Percentiles rank a stretch among this genome's conserved stretches.
These are phyloP conservation scores for Agrochola circellaris DNA, from an alignment of 2,888 invertebrate genomes.

Conservation along the genomic window DNA sequence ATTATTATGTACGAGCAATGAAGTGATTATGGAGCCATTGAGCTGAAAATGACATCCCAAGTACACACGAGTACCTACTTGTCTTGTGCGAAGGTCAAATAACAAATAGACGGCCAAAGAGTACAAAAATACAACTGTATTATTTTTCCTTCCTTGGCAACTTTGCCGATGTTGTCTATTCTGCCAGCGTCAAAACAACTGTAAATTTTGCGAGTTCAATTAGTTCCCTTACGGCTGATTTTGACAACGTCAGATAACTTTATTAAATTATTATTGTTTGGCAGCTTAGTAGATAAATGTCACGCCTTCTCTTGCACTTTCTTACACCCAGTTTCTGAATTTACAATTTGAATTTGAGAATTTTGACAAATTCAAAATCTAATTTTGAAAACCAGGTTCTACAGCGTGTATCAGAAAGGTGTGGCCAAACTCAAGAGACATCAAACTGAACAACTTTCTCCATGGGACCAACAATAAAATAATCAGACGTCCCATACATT, in stretches of 20 bases:
- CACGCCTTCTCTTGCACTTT: background rate
- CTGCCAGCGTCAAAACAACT: background rate
- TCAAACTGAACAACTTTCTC: background rate
- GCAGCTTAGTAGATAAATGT: background rate
- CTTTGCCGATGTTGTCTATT: too few species aligned
- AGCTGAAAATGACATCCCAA: background rate
- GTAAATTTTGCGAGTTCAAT: background rate
- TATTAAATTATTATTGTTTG: background rate
- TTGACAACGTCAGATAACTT: background rate
- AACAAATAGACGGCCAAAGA: too few species aligned
- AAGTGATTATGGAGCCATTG: constrained; percentile 12
- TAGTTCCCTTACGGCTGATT: background rate
- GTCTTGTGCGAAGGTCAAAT: background rate
- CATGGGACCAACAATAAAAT: background rate
- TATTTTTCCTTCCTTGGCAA: background rate
- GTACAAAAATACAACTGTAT: background rate
- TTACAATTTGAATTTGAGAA: background rate
- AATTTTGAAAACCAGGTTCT: background rate
- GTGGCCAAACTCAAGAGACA: too few species aligned
- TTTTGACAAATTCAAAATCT: background rate
- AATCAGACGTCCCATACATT: background rate
- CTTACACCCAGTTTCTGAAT: background rate
- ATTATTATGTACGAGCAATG: constrained; percentile 1
- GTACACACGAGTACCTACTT: constrained; percentile 12
- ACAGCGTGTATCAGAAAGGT: background rate